Evolutionary conservation across 2,888 invertebrate genomes (phyloP), one percentile per base, ranked within the genome.

Genomic region (Dryadula phaetusa): DNA sequence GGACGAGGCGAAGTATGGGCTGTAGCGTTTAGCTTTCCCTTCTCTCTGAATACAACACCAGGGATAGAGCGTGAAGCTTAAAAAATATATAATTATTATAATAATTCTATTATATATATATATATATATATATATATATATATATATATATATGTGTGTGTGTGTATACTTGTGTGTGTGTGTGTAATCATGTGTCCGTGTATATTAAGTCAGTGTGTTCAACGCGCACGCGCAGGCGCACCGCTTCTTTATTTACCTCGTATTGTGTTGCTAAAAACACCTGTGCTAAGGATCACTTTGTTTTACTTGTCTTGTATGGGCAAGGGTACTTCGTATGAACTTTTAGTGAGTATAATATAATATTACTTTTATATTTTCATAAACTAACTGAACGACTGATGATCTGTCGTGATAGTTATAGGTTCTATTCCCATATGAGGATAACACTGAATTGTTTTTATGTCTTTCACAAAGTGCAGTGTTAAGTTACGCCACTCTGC

Each of bases 191-290:
- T 12, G 12, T 37, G 6, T 37, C 12, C 12, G 12, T 37, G 37
- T 49, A 49, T 25, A 3, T 25, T 25, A 18, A 34, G 18, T 53
- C 12, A 14, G 4, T 16, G 12, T 32, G 12, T 28, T 34, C 16
- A 56, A 28, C 22, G 61, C 67, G 67, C 64, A 53, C 32, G 32
- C 32, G 8, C 32, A 42, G n/a, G 66, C 58, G 58, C 64, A 52
- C 34, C 14, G 22, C 28, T 58, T 47, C 34, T 52, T 37, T 65
- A 58, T 69, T 62, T 52, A 47, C 14, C 18, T 49, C 28, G 16
- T 52, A 53, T 65, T 46, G 62, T 69, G 47, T 40, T 32, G 22
- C 14, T 53, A 16, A 16, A 53, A 22, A 44, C 69, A 69, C 69
- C 58, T 69, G 65, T 66, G 62, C 40, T 60, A 42, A 25, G 37